Percentiles rank a stretch among this genome's conserved stretches.
Conservation (phyloP, 2,113 vertebrate species). For the Sarotherodon lohbergeri region DNA sequence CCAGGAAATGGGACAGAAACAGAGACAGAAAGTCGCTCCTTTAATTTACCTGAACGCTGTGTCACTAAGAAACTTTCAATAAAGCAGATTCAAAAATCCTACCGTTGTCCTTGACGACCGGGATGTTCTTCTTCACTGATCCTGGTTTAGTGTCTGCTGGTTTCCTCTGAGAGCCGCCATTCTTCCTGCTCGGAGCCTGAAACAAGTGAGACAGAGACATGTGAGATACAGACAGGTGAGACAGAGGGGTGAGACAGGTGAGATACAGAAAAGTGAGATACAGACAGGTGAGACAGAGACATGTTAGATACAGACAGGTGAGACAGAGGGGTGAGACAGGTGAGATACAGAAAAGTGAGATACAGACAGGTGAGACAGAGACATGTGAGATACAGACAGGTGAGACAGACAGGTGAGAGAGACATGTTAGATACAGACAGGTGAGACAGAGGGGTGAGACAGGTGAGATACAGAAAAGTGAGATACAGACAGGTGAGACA, state of each 20-base stretch:
- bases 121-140: constrained; percentile 86
- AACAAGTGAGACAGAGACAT: neutral
- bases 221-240: neutral
- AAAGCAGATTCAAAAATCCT: neutral
- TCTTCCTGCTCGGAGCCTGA: constrained; percentile 81
- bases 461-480: too few relatives aligned
- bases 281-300: neutral
- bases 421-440: neutral
- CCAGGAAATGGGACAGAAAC: neutral
- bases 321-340: neutral
- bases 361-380: neutral
- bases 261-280: fast-evolving
- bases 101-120: constrained; percentile 80
- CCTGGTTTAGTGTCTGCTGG: constrained; percentile 81
- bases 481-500: neutral
- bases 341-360: too few relatives aligned
- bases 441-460: neutral
- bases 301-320: too few relatives aligned
- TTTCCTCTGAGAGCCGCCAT: constrained; percentile 83
- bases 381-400: fast-evolving
- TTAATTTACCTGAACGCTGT: neutral
- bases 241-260: neutral
- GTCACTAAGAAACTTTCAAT: neutral
- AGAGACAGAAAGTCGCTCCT: neutral
- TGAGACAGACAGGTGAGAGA: neutral